A percentile compares a stretch with the other conserved stretches of the same genome.
Evolutionary conservation across 2,797 vertebrate genomes (phyloP).

Genomic region (Lerista edwardsae): DNA sequence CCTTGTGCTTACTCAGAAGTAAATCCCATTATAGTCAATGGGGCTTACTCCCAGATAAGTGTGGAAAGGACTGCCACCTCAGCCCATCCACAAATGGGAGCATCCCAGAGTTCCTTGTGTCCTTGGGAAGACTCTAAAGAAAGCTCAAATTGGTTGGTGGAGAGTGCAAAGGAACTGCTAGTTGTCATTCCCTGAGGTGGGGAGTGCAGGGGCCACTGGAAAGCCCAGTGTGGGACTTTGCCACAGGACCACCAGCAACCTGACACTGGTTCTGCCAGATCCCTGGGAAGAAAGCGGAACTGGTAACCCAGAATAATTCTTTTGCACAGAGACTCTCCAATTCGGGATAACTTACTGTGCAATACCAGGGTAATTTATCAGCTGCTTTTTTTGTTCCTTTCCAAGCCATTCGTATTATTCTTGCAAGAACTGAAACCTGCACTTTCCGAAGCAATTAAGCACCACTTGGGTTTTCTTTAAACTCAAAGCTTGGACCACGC

Average conservation of each 20-base stretch:
- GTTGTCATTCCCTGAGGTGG: too few relatives aligned
- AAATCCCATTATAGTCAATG: too few relatives aligned
- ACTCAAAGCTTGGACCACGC: conserved; percentile 29
- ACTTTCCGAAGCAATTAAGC: conserved; percentile 50
- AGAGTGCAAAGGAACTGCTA: too few relatives aligned
- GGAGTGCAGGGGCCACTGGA: too few relatives aligned
- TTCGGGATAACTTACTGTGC: conserved; percentile 21
- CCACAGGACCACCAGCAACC: neutral
- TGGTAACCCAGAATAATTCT: neutral
- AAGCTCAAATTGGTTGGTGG: too few relatives aligned
- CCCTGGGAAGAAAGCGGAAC: neutral
- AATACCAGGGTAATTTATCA: conserved; percentile 39
- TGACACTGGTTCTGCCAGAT: neutral
- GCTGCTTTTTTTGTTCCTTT: conserved; percentile 40
- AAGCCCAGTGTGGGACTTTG: neutral
- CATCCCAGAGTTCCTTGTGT: too few relatives aligned
- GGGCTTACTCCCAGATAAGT: too few relatives aligned
- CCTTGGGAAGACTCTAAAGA: too few relatives aligned
- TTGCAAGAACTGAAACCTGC: conserved; percentile 35
- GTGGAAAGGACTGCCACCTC: too few relatives aligned
- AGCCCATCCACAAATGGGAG: too few relatives aligned
- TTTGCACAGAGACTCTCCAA: neutral
- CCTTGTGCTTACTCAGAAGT: too few relatives aligned
- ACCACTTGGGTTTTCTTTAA: conserved; percentile 31
- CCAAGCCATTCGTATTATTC: conserved; percentile 24